These are phyloP conservation scores for Danio albolineatus DNA, from an alignment of 2,797 vertebrate species.

Conservation along the genomic window DNA sequence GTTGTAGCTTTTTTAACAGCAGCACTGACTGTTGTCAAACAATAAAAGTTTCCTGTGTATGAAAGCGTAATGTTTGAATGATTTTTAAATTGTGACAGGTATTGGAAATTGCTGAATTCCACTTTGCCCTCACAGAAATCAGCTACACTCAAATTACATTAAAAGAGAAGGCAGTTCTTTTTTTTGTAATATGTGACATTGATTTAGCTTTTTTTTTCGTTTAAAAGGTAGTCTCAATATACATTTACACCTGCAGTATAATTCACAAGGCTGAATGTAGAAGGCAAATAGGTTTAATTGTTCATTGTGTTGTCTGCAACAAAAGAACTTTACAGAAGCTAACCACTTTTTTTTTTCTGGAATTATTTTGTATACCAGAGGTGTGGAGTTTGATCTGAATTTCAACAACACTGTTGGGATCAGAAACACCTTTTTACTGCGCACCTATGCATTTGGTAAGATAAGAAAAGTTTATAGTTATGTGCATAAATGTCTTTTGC, in stretches of 20 bases:
- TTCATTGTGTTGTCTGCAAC: neutral
- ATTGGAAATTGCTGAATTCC: neutral
- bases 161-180: neutral
- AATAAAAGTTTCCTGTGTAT: neutral
- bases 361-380: constrained; percentile 71
- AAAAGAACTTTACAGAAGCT: neutral
- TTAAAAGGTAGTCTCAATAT: no score
- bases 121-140: neutral
- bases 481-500: neutral
- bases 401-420: constrained; percentile 97
- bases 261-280: neutral
- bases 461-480: constrained; percentile 45
- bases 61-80: neutral
- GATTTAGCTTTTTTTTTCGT: neutral
- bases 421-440: constrained; percentile 97
- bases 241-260: neutral
- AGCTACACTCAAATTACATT: neutral
- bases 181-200: neutral
- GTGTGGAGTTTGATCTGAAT: constrained; percentile 97
- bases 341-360: neutral
- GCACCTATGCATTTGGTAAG: constrained; percentile 92
- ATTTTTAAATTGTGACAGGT: neutral
- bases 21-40: no score
- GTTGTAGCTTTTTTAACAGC: no score
- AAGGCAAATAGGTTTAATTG: neutral